Base-by-base conservation (phyloP, 2,113 vertebrate species). In the Corynorhinus townsendii region DNA sequence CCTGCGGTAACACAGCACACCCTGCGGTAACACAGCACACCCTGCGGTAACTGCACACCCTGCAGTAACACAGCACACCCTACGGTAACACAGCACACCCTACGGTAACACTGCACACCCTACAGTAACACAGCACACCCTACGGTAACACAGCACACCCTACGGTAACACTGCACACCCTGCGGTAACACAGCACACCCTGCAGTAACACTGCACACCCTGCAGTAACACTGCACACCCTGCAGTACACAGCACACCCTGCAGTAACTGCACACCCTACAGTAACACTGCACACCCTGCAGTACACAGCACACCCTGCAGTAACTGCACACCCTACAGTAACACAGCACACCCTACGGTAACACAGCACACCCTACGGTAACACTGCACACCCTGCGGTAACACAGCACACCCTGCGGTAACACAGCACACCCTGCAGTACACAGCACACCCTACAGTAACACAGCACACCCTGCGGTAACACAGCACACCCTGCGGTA, bases 81-180 rank as follows among this genome's bases (percentile, higher is more conserved):
- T 22, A 19, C 12, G 91, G 62, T 3, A 35, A 26, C 17, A 3
- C 4, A n/a, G 82, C n/a, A n/a, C n/a, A n/a, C n/a, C n/a, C n/a
- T n/a, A n/a, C n/a, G n/a, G n/a, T n/a, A n/a, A n/a, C n/a, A 35
- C 17, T 2, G 7, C 19, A 62, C 16, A 0, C 15, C 7, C 10
- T 22, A 19, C 12, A 92, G 62, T 3, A 35, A 26, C 17, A 3
- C 4, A n/a, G 7, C 19, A 62, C 16, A 0, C 15, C 7, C 10
- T 22, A 19, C 12, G 91, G 62, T 3, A 35, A 26, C 17, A 3
- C 4, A n/a, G 82, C n/a, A n/a, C n/a, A n/a, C n/a, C n/a, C n/a
- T n/a, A n/a, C n/a, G n/a, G n/a, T n/a, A n/a, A n/a, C n/a, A 35
- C 17, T 2, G 7, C 19, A 62, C 16, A 0, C 15, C 7, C 10